Evolutionary conservation across 53 echinoderm and acorn worm species (phyloP), one percentile per base, ranked within the genome.

Genomic region (Holothuria scabra): DNA sequence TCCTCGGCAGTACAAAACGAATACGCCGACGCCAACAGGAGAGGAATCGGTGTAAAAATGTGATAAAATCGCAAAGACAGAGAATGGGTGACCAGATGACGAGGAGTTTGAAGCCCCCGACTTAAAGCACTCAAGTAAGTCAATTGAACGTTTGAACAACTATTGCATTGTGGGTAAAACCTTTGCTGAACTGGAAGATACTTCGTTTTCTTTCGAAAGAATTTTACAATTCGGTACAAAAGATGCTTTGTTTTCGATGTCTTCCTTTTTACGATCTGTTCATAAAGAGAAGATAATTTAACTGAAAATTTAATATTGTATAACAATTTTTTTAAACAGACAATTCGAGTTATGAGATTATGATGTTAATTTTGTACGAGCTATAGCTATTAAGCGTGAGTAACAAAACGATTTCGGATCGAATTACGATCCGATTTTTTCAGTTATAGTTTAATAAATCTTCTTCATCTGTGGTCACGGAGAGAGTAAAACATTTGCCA

Each of bases 141-240:
- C 52, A 79, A 71, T 82, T 96, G 96, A n/a, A 79, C 46, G 1
- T 66, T 76, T 2, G 93, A 91, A 34, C 96, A 96, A 44, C 78
- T 68, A 26, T 20, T 84, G 85, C 96, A 96, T 69, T 96, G 96
- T 76, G 96, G 96, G 86, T 92, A 96, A 71, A 96, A 93, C 12
- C 66, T 64, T 49, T 93, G 90, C 44, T 89, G 69, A 25, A 76
- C 68, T 22, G 68, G 61, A 10, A 69, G 60, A 12, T 52, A 46
- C 12, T 26, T 56, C 2, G 28, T 57, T 32, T 29, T 28, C 78
- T 32, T 78, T n/a, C 21, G 52, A 18, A 78, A 78, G 48, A 78
- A 57, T 31, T 10, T 24, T 14, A 57, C 18, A 28, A 78, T 14
- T 6, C 58, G 16, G 24, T 30, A 18, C 52, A 69, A 84, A 84